These are phyloP conservation scores for Ahaetulla prasina DNA, from an alignment of 2,113 vertebrate species.

Conservation along the genomic window DNA sequence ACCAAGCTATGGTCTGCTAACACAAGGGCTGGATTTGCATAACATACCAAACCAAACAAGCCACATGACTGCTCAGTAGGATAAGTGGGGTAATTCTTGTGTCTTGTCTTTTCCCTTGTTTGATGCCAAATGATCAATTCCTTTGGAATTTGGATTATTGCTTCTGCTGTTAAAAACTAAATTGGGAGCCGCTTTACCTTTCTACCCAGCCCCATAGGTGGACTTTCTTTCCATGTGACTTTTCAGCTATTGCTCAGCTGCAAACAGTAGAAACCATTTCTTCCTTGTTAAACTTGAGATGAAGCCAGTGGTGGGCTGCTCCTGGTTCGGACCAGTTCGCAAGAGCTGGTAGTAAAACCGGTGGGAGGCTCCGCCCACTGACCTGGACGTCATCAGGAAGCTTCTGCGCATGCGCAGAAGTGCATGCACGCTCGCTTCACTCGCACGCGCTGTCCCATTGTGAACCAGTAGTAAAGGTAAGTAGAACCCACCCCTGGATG, in stretches of 20 bases:
- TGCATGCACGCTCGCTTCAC: too few relatives aligned
- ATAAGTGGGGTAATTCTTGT: background rate
- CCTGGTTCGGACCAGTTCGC: too few relatives aligned
- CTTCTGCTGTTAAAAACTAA: background rate
- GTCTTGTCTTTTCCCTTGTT: background rate
- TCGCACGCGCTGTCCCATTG: too few relatives aligned
- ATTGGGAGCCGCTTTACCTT: background rate
- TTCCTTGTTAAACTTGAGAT: background rate
- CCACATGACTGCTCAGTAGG: background rate
- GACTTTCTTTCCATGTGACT: background rate
- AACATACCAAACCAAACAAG: background rate
- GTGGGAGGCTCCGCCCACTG: too few relatives aligned
- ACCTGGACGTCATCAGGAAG: too few relatives aligned
- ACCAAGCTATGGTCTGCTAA: background rate
- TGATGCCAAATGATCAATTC: background rate
- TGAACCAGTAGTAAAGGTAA: too few relatives aligned
- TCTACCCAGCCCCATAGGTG: background rate
- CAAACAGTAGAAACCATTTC: background rate
- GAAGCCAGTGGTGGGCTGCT: too few relatives aligned
- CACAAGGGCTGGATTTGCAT: background rate
- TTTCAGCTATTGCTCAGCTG: background rate
- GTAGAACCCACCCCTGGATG: too few relatives aligned
- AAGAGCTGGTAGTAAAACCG: too few relatives aligned
- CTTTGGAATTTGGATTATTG: background rate
- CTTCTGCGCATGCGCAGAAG: too few relatives aligned